Percentiles rank a stretch among this genome's conserved stretches.
Conservation (phyloP, 2,113 vertebrate species). For the Zapus hudsonius region DNA sequence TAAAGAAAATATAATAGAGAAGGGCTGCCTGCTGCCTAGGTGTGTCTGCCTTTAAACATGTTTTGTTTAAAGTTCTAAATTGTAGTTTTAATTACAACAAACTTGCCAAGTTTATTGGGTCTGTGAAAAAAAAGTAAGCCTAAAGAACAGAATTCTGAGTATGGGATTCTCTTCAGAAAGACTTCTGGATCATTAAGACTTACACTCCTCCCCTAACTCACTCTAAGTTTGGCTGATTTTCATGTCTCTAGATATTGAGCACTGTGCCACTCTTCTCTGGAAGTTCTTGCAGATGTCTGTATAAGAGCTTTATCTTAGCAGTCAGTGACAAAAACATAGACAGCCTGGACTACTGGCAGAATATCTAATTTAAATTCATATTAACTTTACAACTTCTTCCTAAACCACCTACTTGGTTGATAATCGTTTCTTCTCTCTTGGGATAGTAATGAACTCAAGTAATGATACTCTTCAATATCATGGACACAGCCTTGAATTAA, state of each 20-base stretch:
- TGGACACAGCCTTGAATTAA: not conserved
- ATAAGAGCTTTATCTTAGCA: conserved; percentile 52
- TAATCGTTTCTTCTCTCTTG: not conserved
- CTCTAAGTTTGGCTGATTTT: not conserved
- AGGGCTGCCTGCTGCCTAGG: conserved; percentile 63
- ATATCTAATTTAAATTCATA: not conserved
- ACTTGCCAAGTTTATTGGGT: conserved; percentile 55
- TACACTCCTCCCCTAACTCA: not conserved
- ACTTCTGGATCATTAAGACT: conserved; percentile 13
- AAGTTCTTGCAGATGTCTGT: conserved; percentile 54
- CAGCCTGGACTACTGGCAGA: not conserved
- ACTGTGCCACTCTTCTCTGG: not conserved
- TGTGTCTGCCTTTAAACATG: conserved; percentile 60
- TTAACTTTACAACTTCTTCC: not conserved
- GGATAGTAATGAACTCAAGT: not conserved
- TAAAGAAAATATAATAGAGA: conserved; percentile 58
- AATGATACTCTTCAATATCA: not conserved
- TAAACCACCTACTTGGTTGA: not conserved
- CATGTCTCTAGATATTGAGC: not conserved
- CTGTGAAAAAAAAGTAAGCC: not conserved
- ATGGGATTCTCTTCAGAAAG: not conserved
- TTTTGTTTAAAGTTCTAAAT: conserved; percentile 46
- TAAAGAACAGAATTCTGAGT: conserved; percentile 22
- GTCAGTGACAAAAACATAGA: not conserved
- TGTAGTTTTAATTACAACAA: conserved; percentile 56